These are phyloP conservation scores for Apis cerana DNA, from an alignment of 1,140 invertebrate genomes.

Conservation along the genomic window DNA sequence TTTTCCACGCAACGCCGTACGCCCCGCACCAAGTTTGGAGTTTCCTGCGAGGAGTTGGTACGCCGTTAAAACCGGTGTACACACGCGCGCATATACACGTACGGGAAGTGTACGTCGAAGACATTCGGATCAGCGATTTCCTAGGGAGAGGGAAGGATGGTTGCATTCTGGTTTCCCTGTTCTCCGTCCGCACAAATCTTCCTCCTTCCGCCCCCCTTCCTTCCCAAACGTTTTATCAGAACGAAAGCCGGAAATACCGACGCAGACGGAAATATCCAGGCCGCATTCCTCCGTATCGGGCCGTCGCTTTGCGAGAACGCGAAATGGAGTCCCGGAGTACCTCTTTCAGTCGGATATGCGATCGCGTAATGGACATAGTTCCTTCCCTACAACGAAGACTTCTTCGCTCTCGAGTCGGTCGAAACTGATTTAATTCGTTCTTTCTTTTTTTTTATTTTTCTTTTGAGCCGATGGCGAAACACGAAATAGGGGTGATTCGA, in stretches of 20 bases:
- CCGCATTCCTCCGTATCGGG: conserved; percentile 36
- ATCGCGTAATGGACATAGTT: conserved; percentile 2
- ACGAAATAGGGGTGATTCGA: neutral
- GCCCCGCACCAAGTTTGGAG: too few species aligned
- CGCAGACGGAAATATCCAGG: conserved; percentile 23
- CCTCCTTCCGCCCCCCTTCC: neutral
- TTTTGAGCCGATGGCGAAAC: neutral
- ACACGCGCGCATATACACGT: neutral
- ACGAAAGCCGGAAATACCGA: conserved; percentile 35
- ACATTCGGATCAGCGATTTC: conserved; percentile 51
- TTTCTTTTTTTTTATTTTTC: conserved; percentile 29
- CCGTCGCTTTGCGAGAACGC: conserved; percentile 29
- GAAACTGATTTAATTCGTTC: conserved; percentile 56
- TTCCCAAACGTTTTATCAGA: conserved; percentile 23
- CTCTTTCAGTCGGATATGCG: conserved; percentile 21
- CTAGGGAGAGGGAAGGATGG: neutral
- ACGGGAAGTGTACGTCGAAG: conserved; percentile 22
- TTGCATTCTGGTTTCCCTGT: conserved; percentile 35
- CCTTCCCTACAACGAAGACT: neutral
- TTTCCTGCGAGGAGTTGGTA: conserved; percentile 2
- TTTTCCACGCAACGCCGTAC: neutral
- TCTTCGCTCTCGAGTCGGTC: neutral
- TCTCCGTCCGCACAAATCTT: conserved; percentile 22
- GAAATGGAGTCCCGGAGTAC: conserved; percentile 30
- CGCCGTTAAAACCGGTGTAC: conserved; percentile 33